Evolutionary conservation across 1,140 invertebrate species (phyloP), one percentile per base, ranked within the genome.

Genomic region (Forficula auricularia): DNA sequence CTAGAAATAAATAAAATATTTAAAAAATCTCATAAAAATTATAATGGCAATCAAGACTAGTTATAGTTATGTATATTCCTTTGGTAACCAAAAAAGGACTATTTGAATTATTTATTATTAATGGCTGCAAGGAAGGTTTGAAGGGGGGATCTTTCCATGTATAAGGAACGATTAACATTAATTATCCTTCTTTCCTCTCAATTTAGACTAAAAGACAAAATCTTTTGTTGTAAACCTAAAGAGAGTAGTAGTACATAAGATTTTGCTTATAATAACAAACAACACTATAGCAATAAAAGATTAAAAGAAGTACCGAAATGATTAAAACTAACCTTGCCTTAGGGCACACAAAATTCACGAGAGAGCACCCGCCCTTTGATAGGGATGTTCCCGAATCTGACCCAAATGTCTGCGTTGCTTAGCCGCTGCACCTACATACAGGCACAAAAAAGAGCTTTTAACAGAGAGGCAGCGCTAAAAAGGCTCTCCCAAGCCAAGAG

Each of bases 301-400:
- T 27, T 27, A 27, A 6, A 27, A 27, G 22, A 27, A 16, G 30
- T 13, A 20, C 13, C 30, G 19, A 38, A 43, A 44, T 41, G 44
- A 39, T 47, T 38, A 15, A 46, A 48, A 48, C 46, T 48, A 48
- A 48, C 46, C 46, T 48, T 44, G 38, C 36, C 42, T 43, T 27
- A 31, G 43, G 43, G 38, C 36, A 45, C 30, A 43, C 35, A 48
- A 9, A 39, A 32, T 66, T 72, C 70, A 78, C 63, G 76, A 77
- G 62, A 79, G 74, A 67, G 79, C 77, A 63, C 79, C 82, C 60
- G 82, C 80, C 71, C 83, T 83, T 76, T 86, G 82, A 74, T 88
- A 88, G 66, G 83, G 83, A 75, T 88, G 83, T 67, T 88, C 83
- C 72, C 80, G 73, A 64, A 82, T 75, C 67, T 81, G 77, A 71